phyloP scores from a whole-genome alignment of 2,888 invertebrate species.

The Automeris io region DNA sequence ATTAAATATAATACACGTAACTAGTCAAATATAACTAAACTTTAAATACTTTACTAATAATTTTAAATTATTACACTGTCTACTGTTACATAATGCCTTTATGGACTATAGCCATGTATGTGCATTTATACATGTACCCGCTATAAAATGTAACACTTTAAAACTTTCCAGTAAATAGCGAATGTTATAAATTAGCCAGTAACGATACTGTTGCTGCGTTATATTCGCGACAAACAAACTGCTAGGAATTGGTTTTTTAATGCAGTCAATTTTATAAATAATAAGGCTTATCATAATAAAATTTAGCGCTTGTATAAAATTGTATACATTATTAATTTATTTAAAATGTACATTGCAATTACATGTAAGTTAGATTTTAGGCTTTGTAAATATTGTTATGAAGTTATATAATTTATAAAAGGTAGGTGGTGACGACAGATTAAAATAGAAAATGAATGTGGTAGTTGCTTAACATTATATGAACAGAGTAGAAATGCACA shows the following conservation, averaged over 20 bases:
- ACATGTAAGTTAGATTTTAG: conserved; percentile 72
- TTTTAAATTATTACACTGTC: not conserved
- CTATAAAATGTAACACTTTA: not conserved
- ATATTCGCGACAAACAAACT: conserved; percentile 50
- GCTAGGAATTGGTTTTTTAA: conserved; percentile 48
- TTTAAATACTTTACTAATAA: conserved; percentile 25
- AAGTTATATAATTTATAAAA: conserved; percentile 75
- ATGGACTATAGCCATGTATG: not conserved
- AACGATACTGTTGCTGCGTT: conserved; percentile 14
- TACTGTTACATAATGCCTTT: conserved; percentile 2
- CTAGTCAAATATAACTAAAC: conserved; percentile 65
- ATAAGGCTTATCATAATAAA: conserved; percentile 71
- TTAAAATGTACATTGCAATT: conserved; percentile 73
- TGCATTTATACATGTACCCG: not conserved
- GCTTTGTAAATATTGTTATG: conserved; percentile 77
- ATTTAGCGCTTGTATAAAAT: conserved; percentile 72
- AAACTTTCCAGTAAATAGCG: not conserved
- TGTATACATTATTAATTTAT: conserved; percentile 75
- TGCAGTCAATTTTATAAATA: conserved; percentile 60
- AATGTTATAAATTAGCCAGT: conserved; percentile 13
- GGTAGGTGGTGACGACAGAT: conserved; percentile 60
- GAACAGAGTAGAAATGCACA: conserved; percentile 63
- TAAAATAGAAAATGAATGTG: conserved; percentile 58
- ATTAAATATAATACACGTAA: conserved; percentile 56
- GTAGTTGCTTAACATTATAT: conserved; percentile 58